Conservation (phyloP, 2,113 vertebrate species). For the Myodes glareolus region DNA sequence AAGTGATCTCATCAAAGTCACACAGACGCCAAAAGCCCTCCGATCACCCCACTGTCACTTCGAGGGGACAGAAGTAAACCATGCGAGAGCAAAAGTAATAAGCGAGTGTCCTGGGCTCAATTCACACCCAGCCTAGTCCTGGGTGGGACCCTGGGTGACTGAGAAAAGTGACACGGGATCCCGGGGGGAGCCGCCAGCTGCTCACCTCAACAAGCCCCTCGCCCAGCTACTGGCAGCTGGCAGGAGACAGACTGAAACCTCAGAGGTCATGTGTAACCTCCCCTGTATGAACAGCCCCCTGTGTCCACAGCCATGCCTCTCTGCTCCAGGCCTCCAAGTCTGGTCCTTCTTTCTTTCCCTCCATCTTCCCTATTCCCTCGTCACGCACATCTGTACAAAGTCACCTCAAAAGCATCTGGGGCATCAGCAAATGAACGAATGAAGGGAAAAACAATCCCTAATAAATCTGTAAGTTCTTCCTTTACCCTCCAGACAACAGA, state of each 20-base stretch:
- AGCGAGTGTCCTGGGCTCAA: too few relatives aligned
- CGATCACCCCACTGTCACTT: background rate
- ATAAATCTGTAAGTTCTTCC: background rate
- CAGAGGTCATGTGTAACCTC: background rate
- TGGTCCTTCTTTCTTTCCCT: background rate
- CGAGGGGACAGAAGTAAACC: background rate
- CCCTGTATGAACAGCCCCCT: background rate
- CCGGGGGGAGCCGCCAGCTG: background rate
- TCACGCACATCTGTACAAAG: accelerated
- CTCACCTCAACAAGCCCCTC: background rate
- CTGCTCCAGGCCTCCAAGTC: background rate
- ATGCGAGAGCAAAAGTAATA: background rate
- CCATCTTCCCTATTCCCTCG: background rate
- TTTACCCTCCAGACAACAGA: background rate
- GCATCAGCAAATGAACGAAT: background rate
- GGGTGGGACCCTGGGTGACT: background rate
- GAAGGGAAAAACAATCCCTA: background rate
- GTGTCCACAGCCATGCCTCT: background rate
- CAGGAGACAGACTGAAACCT: background rate
- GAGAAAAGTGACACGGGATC: background rate
- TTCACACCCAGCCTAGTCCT: background rate
- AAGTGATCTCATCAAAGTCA: background rate
- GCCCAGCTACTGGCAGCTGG: background rate
- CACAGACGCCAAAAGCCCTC: background rate
- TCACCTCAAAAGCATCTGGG: too few relatives aligned